phyloP scores from a whole-genome alignment of 2,113 vertebrate species.

The Prunella himalayana region DNA sequence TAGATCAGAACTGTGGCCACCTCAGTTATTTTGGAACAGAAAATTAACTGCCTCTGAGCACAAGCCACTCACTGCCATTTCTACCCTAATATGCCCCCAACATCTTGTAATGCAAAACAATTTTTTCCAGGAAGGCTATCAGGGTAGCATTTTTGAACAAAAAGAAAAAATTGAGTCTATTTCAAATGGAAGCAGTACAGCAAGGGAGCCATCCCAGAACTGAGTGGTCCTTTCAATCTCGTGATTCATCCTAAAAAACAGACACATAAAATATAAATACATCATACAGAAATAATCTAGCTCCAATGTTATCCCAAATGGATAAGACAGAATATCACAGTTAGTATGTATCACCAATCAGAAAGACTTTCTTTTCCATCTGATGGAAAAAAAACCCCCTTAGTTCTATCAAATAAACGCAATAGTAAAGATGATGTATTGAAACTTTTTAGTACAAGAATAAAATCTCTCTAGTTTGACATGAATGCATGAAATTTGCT shows the following conservation, averaged over 20 bases:
- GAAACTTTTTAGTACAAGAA: not conserved
- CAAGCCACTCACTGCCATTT: not conserved
- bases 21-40: not conserved
- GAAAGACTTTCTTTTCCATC: not conserved
- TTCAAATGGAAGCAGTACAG: not conserved
- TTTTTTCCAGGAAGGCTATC: not conserved
- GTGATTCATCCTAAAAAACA: not conserved
- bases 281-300: not conserved
- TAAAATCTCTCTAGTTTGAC: not conserved
- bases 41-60: not conserved
- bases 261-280: not conserved
- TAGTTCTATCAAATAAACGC: not conserved
- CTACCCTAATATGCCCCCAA: not conserved
- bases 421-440: not conserved
- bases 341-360: not conserved
- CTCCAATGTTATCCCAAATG: not conserved
- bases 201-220: not conserved
- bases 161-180: not conserved
- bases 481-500: not conserved
- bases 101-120: not conserved
- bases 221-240: not conserved
- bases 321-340: not conserved
- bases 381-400: not conserved
- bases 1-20: not conserved
- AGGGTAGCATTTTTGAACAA: not conserved